Conservation (phyloP, 2,888 invertebrate genomes). For the Cremastobaeus sp. region DNA sequence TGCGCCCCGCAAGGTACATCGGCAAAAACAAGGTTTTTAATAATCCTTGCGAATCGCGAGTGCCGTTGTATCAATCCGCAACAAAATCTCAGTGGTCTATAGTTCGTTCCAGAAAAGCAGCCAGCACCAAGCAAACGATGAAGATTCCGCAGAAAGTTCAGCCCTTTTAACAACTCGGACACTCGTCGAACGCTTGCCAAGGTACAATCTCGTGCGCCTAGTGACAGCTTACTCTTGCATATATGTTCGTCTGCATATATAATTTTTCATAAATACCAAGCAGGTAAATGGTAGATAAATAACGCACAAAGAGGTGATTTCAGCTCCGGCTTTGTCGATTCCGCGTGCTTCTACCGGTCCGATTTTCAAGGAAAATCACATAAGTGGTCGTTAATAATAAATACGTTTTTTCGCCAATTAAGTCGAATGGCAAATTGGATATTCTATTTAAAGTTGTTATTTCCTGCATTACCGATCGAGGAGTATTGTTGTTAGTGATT, state of each 20-base stretch:
- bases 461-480: slow-evolving; percentile 11
- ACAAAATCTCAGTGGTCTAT: slow-evolving; percentile 7
- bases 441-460: slow-evolving; percentile 18
- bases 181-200: background rate
- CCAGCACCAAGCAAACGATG: background rate
- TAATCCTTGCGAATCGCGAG: slow-evolving; percentile 43
- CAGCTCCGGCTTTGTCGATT: background rate
- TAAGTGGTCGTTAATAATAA: background rate
- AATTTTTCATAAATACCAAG: slow-evolving; percentile 19
- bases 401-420: background rate
- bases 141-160: background rate
- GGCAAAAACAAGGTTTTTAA: slow-evolving; percentile 54
- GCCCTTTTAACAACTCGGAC: background rate
- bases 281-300: too few species aligned
- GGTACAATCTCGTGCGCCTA: slow-evolving; percentile 17
- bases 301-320: too few species aligned
- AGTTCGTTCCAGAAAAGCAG: background rate
- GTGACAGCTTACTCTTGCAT: slow-evolving; percentile 35
- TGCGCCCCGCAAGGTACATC: slow-evolving; percentile 24
- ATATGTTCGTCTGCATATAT: slow-evolving; percentile 13
- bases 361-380: background rate
- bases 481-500: background rate
- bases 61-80: slow-evolving; percentile 26
- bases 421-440: slow-evolving; percentile 19
- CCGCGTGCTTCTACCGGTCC: background rate